Evolutionary conservation across 2,888 invertebrate species (phyloP).

Genomic region (Aspidiotus rigidus): DNA sequence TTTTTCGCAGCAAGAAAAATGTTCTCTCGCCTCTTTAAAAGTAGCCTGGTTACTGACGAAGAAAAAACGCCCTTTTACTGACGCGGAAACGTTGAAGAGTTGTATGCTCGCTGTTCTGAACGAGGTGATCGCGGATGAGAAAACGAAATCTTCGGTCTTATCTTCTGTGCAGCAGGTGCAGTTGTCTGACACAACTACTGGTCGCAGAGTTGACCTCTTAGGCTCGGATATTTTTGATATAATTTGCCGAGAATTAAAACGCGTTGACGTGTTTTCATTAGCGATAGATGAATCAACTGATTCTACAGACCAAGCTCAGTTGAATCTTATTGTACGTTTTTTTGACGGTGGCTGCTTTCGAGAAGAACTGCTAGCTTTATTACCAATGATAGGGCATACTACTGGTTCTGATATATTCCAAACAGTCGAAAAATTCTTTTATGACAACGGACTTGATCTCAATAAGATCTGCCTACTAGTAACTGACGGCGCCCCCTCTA

Average conservation of each 20-base stretch:
- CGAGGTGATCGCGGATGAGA: too few species aligned
- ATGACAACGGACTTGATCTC: slow-evolving; percentile 1
- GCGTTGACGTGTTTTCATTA: not conserved
- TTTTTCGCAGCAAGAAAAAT: too few species aligned
- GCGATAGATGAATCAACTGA: slow-evolving; percentile 1
- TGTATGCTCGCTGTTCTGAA: not conserved
- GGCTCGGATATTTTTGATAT: not conserved
- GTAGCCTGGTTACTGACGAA: not conserved
- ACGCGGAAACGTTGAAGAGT: not conserved
- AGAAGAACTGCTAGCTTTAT: not conserved
- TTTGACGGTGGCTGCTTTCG: too few species aligned
- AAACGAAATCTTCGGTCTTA: not conserved
- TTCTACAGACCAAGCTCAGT: not conserved
- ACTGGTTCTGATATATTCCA: not conserved
- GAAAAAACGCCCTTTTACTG: not conserved
- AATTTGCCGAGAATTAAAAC: not conserved
- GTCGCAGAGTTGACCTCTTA: not conserved
- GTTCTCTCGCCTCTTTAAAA: too few species aligned
- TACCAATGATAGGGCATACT: not conserved
- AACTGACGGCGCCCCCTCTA: not conserved
- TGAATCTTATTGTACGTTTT: not conserved
- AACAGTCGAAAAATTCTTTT: not conserved
- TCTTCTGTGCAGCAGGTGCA: not conserved
- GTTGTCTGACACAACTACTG: not conserved
- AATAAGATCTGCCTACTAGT: not conserved